Conservation (phyloP, 1,140 invertebrate genomes). For the Apis cerana region DNA sequence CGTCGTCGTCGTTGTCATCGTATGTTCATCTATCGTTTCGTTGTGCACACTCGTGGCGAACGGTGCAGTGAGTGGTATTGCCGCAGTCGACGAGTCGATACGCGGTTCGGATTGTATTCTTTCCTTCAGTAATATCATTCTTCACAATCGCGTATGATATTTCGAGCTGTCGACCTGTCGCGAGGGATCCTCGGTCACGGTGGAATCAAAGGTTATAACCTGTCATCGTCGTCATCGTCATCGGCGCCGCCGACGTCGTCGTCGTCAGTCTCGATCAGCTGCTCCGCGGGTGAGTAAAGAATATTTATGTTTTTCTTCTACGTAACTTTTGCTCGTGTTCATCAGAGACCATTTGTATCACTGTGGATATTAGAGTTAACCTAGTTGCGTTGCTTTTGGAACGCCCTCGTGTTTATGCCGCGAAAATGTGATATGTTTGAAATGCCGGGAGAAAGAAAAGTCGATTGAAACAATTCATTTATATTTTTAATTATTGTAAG, state of each 20-base stretch:
- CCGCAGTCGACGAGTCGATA: conserved; percentile 18
- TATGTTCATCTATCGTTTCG: conserved; percentile 38
- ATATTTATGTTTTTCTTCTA: not conserved
- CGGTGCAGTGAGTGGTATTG: conserved; percentile 33
- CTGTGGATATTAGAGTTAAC: conserved; percentile 22
- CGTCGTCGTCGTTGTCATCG: conserved; percentile 36
- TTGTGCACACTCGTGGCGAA: conserved; percentile 22
- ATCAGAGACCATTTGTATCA: not conserved
- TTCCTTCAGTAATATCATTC: not conserved
- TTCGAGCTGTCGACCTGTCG: conserved; percentile 40
- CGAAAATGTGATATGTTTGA: conserved; percentile 43
- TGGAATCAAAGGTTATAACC: conserved; percentile 54
- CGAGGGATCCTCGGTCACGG: conserved; percentile 33
- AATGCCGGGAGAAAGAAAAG: not conserved
- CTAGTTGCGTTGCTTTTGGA: conserved; percentile 37
- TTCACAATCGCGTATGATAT: conserved; percentile 26
- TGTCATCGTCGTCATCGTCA: conserved; percentile 29
- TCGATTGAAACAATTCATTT: not conserved
- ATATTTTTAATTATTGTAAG: not conserved
- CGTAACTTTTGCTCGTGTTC: no score
- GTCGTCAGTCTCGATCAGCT: conserved; percentile 42
- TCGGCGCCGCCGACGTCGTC: conserved; percentile 35
- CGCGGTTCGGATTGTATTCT: not conserved
- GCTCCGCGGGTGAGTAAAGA: conserved; percentile 45
- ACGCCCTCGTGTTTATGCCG: conserved; percentile 54